Conservation (phyloP, 2,888 invertebrate species). For the Noctua pronuba region DNA sequence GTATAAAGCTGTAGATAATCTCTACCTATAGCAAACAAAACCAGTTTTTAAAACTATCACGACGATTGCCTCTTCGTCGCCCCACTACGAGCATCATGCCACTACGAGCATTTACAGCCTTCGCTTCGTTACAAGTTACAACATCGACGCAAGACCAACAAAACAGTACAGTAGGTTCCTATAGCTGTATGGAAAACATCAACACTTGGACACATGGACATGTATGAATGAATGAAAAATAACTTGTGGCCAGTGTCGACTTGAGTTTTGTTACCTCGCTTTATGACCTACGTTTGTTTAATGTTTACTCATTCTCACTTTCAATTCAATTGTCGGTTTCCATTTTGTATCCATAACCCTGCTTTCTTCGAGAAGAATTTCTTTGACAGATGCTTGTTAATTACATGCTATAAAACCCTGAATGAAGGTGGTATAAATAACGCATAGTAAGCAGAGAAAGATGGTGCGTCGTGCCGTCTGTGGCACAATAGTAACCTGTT, state of each 20-base stretch:
- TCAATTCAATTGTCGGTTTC: slow-evolving; percentile 30
- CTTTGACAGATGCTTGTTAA: slow-evolving; percentile 27
- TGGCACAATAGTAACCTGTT: slow-evolving; percentile 47
- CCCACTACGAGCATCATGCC: slow-evolving; percentile 43
- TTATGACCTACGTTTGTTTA: slow-evolving; percentile 7
- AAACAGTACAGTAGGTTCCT: background rate
- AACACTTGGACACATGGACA: slow-evolving; percentile 10
- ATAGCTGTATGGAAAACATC: slow-evolving; percentile 9
- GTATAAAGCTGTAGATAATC: background rate
- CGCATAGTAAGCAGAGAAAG: slow-evolving; percentile 12
- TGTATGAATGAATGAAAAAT: slow-evolving; percentile 30
- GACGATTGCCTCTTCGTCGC: slow-evolving; percentile 13
- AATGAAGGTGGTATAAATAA: slow-evolving; percentile 3
- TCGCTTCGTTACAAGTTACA: slow-evolving; percentile 39
- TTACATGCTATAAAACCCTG: slow-evolving; percentile 14
- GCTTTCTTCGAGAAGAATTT: slow-evolving; percentile 32
- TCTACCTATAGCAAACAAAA: slow-evolving; percentile 4
- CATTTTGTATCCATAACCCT: slow-evolving; percentile 7
- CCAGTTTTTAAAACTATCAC: slow-evolving; percentile 21
- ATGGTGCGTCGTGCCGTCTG: slow-evolving; percentile 10
- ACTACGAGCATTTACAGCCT: slow-evolving; percentile 46
- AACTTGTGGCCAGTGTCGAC: background rate
- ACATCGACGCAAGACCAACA: slow-evolving; percentile 26
- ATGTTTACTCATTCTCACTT: slow-evolving; percentile 31
- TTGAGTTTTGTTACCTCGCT: background rate